These are phyloP conservation scores for Ennomos erosarius DNA, from an alignment of 2,888 invertebrate species.

Conservation along the genomic window DNA sequence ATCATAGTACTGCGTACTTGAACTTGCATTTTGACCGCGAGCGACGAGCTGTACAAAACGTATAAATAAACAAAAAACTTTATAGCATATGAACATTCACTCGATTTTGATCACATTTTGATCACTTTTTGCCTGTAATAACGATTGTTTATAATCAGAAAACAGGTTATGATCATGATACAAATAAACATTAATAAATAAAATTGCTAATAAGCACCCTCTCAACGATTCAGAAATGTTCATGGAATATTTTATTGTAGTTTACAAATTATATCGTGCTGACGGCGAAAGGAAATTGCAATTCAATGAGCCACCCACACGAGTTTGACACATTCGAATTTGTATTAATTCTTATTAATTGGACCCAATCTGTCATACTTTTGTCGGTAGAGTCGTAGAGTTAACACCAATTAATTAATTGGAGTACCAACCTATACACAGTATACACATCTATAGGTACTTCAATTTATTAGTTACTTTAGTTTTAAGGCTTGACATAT, in stretches of 20 bases:
- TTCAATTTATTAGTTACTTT: neutral
- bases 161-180: neutral
- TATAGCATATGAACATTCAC: neutral
- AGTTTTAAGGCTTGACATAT: constrained; percentile 12
- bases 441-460: too few species aligned
- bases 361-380: neutral
- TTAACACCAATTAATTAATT: constrained; percentile 3
- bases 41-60: neutral
- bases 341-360: too few species aligned
- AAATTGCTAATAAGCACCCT: too few species aligned
- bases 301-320: constrained; percentile 5
- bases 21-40: constrained; percentile 8
- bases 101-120: too few species aligned
- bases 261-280: neutral
- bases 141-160: neutral
- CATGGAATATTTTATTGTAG: too few species aligned
- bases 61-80: neutral
- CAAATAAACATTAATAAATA: too few species aligned
- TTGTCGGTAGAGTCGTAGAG: constrained; percentile 7
- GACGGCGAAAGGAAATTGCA: neutral
- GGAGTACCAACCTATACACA: too few species aligned
- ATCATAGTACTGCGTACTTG: neutral
- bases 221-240: too few species aligned
- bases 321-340: neutral
- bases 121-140: too few species aligned